Percentiles rank a stretch among this genome's conserved stretches.
Evolutionary conservation across 2,888 invertebrate species (phyloP).

Genomic region (Myopa testacea): DNA sequence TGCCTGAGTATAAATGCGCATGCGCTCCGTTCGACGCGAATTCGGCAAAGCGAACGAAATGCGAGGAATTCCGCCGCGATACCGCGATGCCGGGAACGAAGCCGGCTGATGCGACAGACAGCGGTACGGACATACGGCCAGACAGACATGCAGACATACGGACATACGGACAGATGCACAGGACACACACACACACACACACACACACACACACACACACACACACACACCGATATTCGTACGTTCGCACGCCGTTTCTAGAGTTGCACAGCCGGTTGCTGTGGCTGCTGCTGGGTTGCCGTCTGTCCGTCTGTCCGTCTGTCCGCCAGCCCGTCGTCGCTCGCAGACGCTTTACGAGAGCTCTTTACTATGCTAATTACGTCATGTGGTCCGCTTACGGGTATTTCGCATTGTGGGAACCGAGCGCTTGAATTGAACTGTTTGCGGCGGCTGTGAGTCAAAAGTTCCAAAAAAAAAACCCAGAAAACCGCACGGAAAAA

Average conservation of each 20-base stretch:
- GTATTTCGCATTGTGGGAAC: slow-evolving; percentile 66
- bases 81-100: no score
- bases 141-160: background rate
- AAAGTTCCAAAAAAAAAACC: slow-evolving; percentile 19
- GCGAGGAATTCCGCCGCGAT: slow-evolving; percentile 34
- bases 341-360: slow-evolving; percentile 45
- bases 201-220: no score
- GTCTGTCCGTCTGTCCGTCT: background rate
- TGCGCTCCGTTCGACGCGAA: slow-evolving; percentile 43
- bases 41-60: slow-evolving; percentile 40
- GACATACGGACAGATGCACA: background rate
- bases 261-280: slow-evolving; percentile 28
- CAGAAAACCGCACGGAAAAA: background rate
- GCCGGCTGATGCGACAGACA: background rate
- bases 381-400: slow-evolving; percentile 66
- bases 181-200: background rate
- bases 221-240: background rate
- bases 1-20: slow-evolving; percentile 30
- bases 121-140: background rate
- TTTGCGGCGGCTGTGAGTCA: slow-evolving; percentile 42
- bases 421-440: slow-evolving; percentile 64
- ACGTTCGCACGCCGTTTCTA: slow-evolving; percentile 42
- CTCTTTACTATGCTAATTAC: slow-evolving; percentile 67
- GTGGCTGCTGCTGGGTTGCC: slow-evolving; percentile 18
- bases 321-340: background rate